Evolutionary conservation across 2,888 invertebrate genomes (phyloP).

Genomic region (Corbicula japonica): DNA sequence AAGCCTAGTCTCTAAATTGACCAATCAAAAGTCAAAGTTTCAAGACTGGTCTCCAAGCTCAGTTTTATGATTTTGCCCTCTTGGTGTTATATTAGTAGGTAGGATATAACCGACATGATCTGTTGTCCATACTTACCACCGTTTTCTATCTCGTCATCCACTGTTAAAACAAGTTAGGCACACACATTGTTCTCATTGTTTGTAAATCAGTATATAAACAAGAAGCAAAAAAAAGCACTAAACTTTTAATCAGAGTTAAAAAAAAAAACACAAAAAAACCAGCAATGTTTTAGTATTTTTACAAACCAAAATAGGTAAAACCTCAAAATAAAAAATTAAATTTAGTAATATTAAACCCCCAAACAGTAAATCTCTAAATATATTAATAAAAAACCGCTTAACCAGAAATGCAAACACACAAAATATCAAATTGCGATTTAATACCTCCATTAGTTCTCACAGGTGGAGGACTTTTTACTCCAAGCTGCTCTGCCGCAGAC

Average conservation of each 20-base stretch:
- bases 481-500: conserved; percentile 80
- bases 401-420: conserved; percentile 17
- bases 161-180: conserved; percentile 59
- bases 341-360: conserved; percentile 1
- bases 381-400: background rate
- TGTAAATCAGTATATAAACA: background rate
- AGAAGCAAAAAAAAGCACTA: background rate
- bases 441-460: conserved; percentile 73
- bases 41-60: too few species aligned
- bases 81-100: conserved; percentile 29
- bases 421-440: conserved; percentile 23
- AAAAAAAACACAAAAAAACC: conserved; percentile 9
- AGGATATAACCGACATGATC: conserved; percentile 4
- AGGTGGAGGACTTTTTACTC: conserved; percentile 77
- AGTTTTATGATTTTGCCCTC: too few species aligned
- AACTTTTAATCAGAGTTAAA: background rate
- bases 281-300: background rate
- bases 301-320: background rate
- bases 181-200: conserved; percentile 4
- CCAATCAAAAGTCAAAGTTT: too few species aligned
- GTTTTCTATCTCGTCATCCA: conserved; percentile 52
- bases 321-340: background rate
- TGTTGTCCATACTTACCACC: conserved; percentile 53
- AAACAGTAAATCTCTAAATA: conserved; percentile 6
- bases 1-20: too few species aligned